phyloP scores from a whole-genome alignment of 1,140 invertebrate genomes.

The Dendroctonus valens region DNA sequence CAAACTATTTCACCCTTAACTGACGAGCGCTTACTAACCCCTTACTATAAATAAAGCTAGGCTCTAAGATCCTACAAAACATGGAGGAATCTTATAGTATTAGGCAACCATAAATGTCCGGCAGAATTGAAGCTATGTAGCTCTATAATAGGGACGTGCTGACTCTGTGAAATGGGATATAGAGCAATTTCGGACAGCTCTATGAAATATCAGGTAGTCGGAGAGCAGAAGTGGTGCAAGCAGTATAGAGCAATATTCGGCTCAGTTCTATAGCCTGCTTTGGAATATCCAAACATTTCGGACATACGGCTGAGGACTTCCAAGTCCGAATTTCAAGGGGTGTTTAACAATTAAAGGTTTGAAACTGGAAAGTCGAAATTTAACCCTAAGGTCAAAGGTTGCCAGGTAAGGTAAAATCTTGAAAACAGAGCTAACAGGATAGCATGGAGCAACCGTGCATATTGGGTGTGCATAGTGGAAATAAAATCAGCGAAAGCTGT shows the following conservation, averaged over 20 bases:
- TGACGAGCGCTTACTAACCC: too few relatives aligned
- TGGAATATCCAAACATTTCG: too few relatives aligned
- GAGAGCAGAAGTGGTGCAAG: neutral
- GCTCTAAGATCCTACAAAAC: too few relatives aligned
- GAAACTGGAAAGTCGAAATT: neutral
- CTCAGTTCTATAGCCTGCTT: too few relatives aligned
- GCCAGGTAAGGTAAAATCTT: conserved; percentile 19
- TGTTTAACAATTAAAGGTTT: neutral
- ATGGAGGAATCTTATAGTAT: too few relatives aligned
- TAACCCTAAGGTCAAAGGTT: conserved; percentile 9
- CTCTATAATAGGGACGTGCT: neutral
- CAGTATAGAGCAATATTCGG: conserved; percentile 2
- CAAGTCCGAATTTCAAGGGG: too few relatives aligned
- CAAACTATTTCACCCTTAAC: too few relatives aligned
- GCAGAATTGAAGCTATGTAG: neutral
- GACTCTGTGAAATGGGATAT: conserved; percentile 2
- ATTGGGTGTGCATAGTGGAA: too few relatives aligned
- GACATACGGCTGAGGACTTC: too few relatives aligned
- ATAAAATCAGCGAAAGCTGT: too few relatives aligned
- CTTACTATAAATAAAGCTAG: too few relatives aligned
- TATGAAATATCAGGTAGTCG: conserved; percentile 11
- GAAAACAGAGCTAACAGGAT: conserved; percentile 13
- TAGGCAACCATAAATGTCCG: too few relatives aligned
- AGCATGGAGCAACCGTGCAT: neutral
- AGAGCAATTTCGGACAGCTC: conserved; percentile 14